Conservation (phyloP, 30 jellyfish, hydroid and myxozoan genomes). For the Aurelia sp. region DNA sequence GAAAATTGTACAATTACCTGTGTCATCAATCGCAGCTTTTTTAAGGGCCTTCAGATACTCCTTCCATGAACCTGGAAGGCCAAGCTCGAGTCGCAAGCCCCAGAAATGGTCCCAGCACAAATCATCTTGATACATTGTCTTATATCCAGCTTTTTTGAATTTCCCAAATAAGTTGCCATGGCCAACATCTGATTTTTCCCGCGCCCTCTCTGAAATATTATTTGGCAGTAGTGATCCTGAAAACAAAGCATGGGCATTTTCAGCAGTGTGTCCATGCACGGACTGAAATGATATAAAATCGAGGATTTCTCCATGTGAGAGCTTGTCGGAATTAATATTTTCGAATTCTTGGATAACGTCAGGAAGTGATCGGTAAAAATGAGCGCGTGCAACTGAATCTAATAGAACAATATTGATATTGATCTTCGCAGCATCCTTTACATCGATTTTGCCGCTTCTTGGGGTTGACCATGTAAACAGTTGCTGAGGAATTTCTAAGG, state of each 20-base stretch:
- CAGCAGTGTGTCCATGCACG: conserved; percentile 89
- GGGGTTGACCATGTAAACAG: no score
- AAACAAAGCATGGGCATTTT: conserved; percentile 72
- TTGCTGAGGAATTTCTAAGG: no score
- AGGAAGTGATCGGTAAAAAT: conserved; percentile 84
- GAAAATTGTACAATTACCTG: conserved; percentile 48
- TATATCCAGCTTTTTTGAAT: conserved; percentile 70
- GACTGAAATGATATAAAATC: conserved; percentile 86
- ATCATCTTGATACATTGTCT: conserved; percentile 80
- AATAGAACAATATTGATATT: conserved; percentile 69
- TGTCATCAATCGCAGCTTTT: conserved; percentile 52
- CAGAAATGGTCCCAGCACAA: conserved; percentile 85
- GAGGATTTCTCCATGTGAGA: conserved; percentile 66
- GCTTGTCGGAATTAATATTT: conserved; percentile 20
- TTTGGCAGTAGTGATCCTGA: conserved; percentile 82
- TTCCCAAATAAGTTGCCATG: conserved; percentile 24
- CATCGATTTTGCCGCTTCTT: no score
- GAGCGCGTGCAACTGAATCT: conserved; percentile 90
- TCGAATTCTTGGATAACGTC: conserved; percentile 30
- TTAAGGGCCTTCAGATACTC: conserved; percentile 39
- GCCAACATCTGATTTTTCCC: conserved; percentile 60
- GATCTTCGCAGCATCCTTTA: background rate
- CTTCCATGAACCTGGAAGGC: conserved; percentile 63
- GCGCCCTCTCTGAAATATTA: conserved; percentile 36
- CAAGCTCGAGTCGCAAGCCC: conserved; percentile 90